Base-by-base conservation (phyloP, 2,888 invertebrate genomes). In the Athalia circularis region DNA sequence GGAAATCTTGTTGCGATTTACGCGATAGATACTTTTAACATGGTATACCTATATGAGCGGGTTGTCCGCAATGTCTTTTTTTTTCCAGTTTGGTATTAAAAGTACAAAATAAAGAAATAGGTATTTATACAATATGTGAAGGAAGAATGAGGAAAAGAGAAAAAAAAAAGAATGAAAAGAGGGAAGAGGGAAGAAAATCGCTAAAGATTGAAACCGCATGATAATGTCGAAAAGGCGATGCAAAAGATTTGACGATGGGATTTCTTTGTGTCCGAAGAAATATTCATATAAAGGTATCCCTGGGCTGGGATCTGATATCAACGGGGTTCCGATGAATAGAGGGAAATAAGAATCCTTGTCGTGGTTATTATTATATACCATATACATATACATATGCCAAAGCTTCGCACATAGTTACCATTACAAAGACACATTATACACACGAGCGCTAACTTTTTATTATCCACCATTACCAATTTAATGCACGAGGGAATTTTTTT, bases 191-290 rank as follows among this genome's bases (percentile, higher is more conserved):
- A 62, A 43, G 45, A 65, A 65, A 45, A 45, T 5, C 13, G 65
- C 65, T 48, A 43, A 43, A 29, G 64, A 64, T 64, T 11, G 64
- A 64, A 64, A 43, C 5, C 43, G 43, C 29, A 64, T 11, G 9
- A 64, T 64, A 64, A 64, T 64, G 11, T 45, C 64, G 4, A 8
- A 64, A 43, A 29, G 64, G 64, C 64, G 64, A 64, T 64, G 45
- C 45, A 15, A 45, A n/a, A 64, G 11, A 64, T 64, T 9, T n/a
- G 29, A 29, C 29, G 64, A n/a, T 62, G 43, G 62, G 15, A 62
- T 43, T 13, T 7, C n/a, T 47, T 13, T 4, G 7, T n/a, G 48
- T 50, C 50, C 9, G 48, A 47, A 48, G 29, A 29, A 29, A 29
- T 29, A 29, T 29, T 29, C 29, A 29, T 29, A 65, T 48, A 65